Evolutionary conservation across 2,113 vertebrate genomes (phyloP), one percentile per base, ranked within the genome.

Genomic region (Elgaria multicarinata): DNA sequence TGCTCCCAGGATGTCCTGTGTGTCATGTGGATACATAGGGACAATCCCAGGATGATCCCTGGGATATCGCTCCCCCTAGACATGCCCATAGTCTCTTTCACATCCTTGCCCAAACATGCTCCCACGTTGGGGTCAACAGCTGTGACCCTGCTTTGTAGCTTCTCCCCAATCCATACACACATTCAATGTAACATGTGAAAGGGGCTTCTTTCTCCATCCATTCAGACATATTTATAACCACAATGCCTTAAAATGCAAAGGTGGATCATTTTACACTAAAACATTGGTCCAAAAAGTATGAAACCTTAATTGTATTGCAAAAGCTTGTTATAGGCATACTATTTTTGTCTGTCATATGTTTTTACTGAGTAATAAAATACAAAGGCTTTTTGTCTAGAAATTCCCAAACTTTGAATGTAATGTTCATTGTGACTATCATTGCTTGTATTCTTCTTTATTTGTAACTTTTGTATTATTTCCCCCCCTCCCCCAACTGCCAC

Each of bases 401-500:
- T 14, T 0, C 13, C 36, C 33, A 53, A 2, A 79, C 26, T 71
- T 90, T 20, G 8, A 87, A 46, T 76, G 2, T 80, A 69, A 67
- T 8, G 58, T 1, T 18, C 83, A 83, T 88, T 22, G 24, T 93
- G 90, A 24, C 6, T 13, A 77, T 46, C 14, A 62, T 64, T 85
- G 33, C 5, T 26, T 76, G 85, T 79, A 69, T 86, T 67, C 28
- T 58, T 69, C 1, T 36, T 69, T 91, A 62, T 39, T 92, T 82
- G 66, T 46, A 66, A 76, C 16, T 16, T 85, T 83, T 83, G 14
- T 50, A 64, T 88, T 13, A 46, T 67, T 50, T 62, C 5, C 20
- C 55, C 53, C 33, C 13, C 46, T 91, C 90, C 66, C n/a, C 86
- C 46, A 89, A 83, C 75, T 87, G 5, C n/a, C 44, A 6, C 81